Evolutionary conservation across 2,797 vertebrate genomes (phyloP).

Genomic region (Hemibagrus guttatus): DNA sequence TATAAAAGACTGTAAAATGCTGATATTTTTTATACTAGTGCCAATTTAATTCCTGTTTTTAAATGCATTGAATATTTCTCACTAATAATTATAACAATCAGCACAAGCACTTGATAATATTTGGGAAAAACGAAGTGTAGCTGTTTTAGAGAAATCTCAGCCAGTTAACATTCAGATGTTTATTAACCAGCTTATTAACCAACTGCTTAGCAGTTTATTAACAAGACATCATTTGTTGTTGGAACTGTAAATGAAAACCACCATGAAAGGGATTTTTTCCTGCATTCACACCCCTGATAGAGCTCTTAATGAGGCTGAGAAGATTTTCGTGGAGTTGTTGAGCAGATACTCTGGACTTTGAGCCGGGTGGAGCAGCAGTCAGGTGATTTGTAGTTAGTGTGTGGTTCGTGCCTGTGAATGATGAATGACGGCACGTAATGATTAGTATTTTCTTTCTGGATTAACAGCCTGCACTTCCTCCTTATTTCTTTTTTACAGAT

Average conservation of each 20-base stretch:
- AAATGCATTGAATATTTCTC: neutral
- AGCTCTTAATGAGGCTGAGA: neutral
- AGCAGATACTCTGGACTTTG: conserved; percentile 45
- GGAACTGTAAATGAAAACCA: neutral
- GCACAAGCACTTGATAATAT: no score
- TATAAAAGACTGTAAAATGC: neutral
- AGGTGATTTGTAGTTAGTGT: neutral
- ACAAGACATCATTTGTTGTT: neutral
- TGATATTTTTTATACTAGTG: neutral
- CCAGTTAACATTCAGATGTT: neutral
- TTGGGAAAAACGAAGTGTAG: no score
- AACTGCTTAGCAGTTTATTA: no score
- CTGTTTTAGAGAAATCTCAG: no score
- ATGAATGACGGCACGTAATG: neutral
- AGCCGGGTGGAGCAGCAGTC: neutral
- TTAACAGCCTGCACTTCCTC: neutral
- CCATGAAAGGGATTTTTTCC: no score
- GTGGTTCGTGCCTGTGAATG: neutral
- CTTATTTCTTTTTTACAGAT: neutral
- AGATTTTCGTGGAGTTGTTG: neutral
- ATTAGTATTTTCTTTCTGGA: neutral
- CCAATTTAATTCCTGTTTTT: neutral
- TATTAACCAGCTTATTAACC: no score
- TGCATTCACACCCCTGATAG: neutral
- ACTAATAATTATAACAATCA: neutral